Evolutionary conservation across 2,113 vertebrate genomes (phyloP).

Genomic region (Syngnathoides biaculeatus): DNA sequence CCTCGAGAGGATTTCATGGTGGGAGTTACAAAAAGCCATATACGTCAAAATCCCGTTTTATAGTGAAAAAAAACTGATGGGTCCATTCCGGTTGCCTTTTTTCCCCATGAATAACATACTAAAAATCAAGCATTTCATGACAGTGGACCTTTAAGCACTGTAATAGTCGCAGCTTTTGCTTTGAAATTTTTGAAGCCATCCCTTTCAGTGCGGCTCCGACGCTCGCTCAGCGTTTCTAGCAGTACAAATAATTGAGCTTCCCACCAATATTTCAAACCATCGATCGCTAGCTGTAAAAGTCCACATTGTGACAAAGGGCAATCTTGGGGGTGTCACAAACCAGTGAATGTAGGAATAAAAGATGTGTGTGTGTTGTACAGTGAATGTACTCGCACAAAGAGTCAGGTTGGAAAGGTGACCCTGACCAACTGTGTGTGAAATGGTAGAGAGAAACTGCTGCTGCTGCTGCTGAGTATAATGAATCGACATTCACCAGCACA

Average conservation of each 20-base stretch:
- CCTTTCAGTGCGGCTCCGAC: background rate
- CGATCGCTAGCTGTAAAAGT: background rate
- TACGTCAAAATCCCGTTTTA: no score
- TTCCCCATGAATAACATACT: no score
- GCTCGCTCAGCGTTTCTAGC: background rate
- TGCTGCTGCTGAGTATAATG: slow-evolving; percentile 57
- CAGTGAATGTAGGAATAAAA: slow-evolving; percentile 2
- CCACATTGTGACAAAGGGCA: background rate
- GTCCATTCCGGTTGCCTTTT: no score
- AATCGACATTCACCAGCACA: slow-evolving; percentile 60
- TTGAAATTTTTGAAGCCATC: no score
- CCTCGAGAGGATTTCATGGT: no score
- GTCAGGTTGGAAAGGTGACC: slow-evolving; percentile 65
- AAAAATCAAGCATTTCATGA: no score
- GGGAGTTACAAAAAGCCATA: no score
- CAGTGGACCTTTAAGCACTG: no score
- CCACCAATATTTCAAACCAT: background rate
- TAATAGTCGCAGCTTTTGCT: no score
- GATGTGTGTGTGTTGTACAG: background rate
- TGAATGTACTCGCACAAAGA: slow-evolving; percentile 33
- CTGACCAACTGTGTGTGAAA: slow-evolving; percentile 66
- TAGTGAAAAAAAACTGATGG: no score
- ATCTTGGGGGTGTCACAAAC: background rate
- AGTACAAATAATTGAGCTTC: background rate
- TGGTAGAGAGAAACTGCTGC: slow-evolving; percentile 52